These are phyloP conservation scores for Ochotona curzoniae DNA, from an alignment of 2,113 vertebrate genomes.

Conservation along the genomic window DNA sequence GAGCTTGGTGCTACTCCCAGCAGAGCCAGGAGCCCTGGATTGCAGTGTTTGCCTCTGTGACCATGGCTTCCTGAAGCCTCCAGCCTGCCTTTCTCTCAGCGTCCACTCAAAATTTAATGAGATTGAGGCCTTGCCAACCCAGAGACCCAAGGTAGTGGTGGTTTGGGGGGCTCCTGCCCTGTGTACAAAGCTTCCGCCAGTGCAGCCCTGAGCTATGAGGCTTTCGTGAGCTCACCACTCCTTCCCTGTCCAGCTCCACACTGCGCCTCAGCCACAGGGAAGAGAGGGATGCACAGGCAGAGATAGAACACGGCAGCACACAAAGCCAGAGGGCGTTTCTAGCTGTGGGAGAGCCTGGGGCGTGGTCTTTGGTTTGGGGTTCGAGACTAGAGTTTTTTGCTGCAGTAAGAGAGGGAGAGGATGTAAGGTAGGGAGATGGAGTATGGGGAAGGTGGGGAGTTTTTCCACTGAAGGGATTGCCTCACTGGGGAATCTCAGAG, in stretches of 20 bases:
- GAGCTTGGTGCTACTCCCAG: background rate
- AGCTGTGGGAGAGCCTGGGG: background rate
- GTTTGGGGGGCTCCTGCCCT: background rate
- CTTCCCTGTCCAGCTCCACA: no score
- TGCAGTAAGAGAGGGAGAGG: background rate
- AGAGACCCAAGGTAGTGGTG: background rate
- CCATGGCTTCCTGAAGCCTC: background rate
- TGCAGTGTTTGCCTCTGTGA: background rate
- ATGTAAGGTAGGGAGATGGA: no score
- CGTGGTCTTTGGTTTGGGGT: background rate
- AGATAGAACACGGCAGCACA: no score
- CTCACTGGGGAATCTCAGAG: background rate
- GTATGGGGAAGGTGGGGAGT: no score
- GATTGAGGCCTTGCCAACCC: background rate
- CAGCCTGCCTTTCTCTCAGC: no score
- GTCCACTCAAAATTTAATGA: background rate
- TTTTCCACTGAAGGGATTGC: background rate
- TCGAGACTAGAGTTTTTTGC: background rate
- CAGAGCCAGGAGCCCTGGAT: background rate
- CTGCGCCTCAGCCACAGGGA: background rate
- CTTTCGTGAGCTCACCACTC: no score
- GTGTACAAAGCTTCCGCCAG: background rate
- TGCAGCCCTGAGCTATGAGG: background rate
- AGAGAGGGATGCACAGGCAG: no score
- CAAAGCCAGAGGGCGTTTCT: background rate